These are phyloP conservation scores for Hipposideros larvatus DNA, from an alignment of 2,797 vertebrate genomes.

Conservation along the genomic window DNA sequence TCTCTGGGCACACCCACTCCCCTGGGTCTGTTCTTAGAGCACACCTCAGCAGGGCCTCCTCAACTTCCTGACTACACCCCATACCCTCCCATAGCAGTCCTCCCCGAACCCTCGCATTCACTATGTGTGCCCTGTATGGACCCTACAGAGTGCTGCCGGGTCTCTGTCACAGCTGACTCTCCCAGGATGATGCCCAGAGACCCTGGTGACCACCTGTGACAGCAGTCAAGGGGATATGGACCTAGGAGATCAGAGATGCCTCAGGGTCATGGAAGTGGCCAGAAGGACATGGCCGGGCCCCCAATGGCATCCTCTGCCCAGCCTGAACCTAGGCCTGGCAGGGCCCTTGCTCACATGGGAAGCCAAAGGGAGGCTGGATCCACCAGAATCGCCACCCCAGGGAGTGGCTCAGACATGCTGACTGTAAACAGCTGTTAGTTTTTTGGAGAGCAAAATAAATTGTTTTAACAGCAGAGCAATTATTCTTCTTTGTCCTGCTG, in stretches of 20 bases:
- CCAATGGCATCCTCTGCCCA: neutral
- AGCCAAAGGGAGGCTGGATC: neutral
- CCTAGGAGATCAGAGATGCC: neutral
- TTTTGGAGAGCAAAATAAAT: conserved; percentile 68
- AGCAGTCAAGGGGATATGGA: neutral
- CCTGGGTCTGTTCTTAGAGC: neutral
- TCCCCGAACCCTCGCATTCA: too few species aligned
- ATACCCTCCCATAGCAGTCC: neutral
- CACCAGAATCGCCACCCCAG: neutral
- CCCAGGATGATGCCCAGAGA: neutral
- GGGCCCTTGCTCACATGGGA: neutral
- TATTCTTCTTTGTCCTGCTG: neutral
- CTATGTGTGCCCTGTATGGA: rapidly evolving
- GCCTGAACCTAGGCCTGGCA: neutral
- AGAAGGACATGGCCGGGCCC: neutral
- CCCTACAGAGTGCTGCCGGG: neutral
- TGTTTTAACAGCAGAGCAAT: conserved; percentile 46
- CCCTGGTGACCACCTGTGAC: neutral
- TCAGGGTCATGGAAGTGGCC: neutral
- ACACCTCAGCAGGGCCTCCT: neutral
- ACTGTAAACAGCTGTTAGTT: conserved; percentile 60
- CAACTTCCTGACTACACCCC: neutral
- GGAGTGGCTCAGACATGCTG: neutral
- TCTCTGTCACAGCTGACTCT: neutral
- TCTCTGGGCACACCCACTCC: neutral